Base-by-base conservation (phyloP, 2,797 vertebrate species). In the Ceryle rudis region DNA sequence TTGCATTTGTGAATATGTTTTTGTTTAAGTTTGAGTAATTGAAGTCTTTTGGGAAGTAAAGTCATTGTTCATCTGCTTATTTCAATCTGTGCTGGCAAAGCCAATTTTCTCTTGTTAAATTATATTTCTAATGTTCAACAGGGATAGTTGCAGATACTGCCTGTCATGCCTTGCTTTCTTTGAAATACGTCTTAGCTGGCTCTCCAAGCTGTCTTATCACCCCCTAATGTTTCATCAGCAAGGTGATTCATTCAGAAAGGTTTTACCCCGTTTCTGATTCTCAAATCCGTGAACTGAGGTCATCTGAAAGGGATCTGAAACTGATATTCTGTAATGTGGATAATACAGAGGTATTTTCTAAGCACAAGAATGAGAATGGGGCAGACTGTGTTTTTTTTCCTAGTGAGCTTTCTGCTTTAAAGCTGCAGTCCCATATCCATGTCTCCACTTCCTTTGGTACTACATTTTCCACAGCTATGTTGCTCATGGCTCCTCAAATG, bases 1-100 rank as follows among this genome's bases (percentile, higher is more conserved):
- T 89, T 89, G 71, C 20, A 0, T 92, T 95, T 92, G 29, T 89
- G 90, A 87, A 84, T 95, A 93, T 96, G 70, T 91, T 96, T 96
- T 95, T 94, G 66, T 94, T 97, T 97, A 95, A 94, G 80, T 96
- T 97, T 97, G 90, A 95, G 94, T 93, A 95, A 94, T 91, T 94
- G 94, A 97, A 95, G 81, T 95, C 94, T 96, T 97, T 93, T 96
- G 96, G 96, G 96, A 96, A 92, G 93, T 92, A 94, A 93, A 96
- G 93, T 95, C 95, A 93, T 95, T 97, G 95, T 97, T 97, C 95
- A 97, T 97, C 88, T 93, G 88, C 96, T 97, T 94, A 95, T 97
- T 97, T 95, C 95, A 93, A 78, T 95, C 95, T 96, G 90, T 96
- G 83, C 91, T 89, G 90, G 96, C 93, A 97, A 97, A 97, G 81